Evolutionary conservation across 2,888 invertebrate species (phyloP).

Genomic region (Pegoplata infirma): DNA sequence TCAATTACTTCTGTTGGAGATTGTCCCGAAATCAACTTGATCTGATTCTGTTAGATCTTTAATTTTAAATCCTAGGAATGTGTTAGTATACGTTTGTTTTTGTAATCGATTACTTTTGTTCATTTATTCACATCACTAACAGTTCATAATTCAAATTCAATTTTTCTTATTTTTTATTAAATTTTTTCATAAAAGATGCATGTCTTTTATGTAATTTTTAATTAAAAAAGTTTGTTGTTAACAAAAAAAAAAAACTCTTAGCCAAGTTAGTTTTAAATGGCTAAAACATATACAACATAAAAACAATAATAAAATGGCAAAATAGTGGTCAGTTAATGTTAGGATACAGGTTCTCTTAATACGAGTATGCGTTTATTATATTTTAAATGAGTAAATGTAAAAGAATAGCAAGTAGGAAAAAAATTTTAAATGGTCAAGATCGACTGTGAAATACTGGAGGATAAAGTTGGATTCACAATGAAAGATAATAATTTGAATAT

Average conservation of each 20-base stretch:
- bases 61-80: no score
- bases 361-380: conserved; percentile 32
- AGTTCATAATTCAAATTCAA: neutral
- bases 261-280: neutral
- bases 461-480: no score
- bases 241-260: conserved; percentile 25
- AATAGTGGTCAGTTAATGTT: conserved; percentile 26
- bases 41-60: no score
- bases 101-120: neutral
- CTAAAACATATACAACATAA: conserved; percentile 26
- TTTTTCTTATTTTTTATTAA: neutral
- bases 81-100: no score
- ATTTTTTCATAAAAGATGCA: neutral
- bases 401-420: neutral
- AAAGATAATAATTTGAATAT: no score
- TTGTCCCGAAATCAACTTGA: no score
- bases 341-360: conserved; percentile 36
- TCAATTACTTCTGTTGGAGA: no score
- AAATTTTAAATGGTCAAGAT: no score
- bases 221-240: conserved; percentile 32
- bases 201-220: conserved; percentile 32
- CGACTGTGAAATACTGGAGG: no score
- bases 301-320: conserved; percentile 2
- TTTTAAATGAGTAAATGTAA: conserved; percentile 16
- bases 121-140: neutral